phyloP scores from a whole-genome alignment of 2,113 vertebrate genomes.

The Dolichallabes microphthalmus region DNA sequence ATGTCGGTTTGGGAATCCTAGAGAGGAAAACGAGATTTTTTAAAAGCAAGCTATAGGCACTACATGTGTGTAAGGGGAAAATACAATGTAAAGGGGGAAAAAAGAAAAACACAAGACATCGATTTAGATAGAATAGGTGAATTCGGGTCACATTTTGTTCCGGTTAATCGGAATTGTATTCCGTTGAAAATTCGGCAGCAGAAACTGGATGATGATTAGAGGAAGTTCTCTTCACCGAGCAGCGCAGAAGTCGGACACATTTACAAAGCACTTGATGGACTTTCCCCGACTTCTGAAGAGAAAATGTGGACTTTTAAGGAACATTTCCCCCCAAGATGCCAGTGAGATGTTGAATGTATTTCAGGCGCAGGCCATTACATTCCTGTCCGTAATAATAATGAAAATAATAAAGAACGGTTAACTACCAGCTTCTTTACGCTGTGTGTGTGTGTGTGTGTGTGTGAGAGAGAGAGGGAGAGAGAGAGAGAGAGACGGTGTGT shows the following conservation, averaged over 20 bases:
- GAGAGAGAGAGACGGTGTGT: background rate
- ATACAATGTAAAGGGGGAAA: background rate
- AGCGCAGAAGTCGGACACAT: constrained; percentile 64
- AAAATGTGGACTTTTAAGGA: constrained; percentile 51
- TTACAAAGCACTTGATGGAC: constrained; percentile 72
- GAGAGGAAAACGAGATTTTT: constrained; percentile 8
- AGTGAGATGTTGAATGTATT: constrained; percentile 79
- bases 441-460: constrained; percentile 48
- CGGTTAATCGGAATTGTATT: background rate
- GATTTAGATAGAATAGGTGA: constrained; percentile 27
- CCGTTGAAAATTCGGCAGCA: background rate
- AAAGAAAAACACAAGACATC: background rate
- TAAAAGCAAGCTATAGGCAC: background rate
- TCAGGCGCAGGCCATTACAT: constrained; percentile 70
- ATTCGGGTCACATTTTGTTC: background rate
- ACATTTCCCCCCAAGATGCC: constrained; percentile 61
- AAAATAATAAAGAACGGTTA: constrained; percentile 79
- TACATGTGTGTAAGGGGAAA: background rate
- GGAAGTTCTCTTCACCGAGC: constrained; percentile 21
- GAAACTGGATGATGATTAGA: background rate
- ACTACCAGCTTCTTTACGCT: constrained; percentile 62
- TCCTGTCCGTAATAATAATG: constrained; percentile 80
- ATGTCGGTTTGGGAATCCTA: constrained; percentile 19
- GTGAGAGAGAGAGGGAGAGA: constrained; percentile 27
- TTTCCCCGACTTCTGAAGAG: constrained; percentile 50